Base-by-base conservation (phyloP, 2,888 invertebrate species). In the Drosophila quinaria region DNA sequence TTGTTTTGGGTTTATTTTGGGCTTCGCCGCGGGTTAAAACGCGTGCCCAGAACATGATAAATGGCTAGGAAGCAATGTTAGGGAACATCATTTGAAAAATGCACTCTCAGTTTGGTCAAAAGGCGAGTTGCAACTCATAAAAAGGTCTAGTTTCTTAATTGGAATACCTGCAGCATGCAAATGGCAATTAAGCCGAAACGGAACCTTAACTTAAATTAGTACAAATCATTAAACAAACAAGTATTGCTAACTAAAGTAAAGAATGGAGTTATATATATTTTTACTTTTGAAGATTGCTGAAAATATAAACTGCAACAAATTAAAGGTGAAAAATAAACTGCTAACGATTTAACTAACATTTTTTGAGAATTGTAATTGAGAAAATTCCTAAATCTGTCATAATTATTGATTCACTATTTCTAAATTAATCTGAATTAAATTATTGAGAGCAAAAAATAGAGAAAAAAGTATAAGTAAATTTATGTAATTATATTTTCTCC, bases 1-100 rank as follows among this genome's bases (percentile, higher is more conserved):
- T 19, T n/a, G 15, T 29, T 47, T 29, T 47, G 52, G 10, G 8
- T 1, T 29, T 25, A 15, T 15, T 5, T 13, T 33, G 9, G 9
- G 22, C 19, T 4, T 35, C 50, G 35, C 50, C 50, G 55, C 11
- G 47, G 54, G 44, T 65, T 51, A 31, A 69, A 62, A 39, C 81
- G 64, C 54, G 58, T 65, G 25, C 55, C 50, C 3, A 31, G 22
- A 41, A 9, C 35, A 59, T 70, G 66, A 85, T 71, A 68, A 85
- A 80, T 80, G 62, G 47, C 49, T 51, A 6, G 55, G 49, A 59
- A 44, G 15, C 22, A 65, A 11, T 55, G 29, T 25, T 15, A 6
- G 35, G 33, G n/a, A 44, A 63, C n/a, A 47, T 63, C 56, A 22
- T 47, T 58, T 17, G n/a, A 9, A 47, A 22, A 31, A 15, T 52